Base-by-base conservation (phyloP, 2,888 invertebrate genomes). In the Nomada fabriciana region DNA sequence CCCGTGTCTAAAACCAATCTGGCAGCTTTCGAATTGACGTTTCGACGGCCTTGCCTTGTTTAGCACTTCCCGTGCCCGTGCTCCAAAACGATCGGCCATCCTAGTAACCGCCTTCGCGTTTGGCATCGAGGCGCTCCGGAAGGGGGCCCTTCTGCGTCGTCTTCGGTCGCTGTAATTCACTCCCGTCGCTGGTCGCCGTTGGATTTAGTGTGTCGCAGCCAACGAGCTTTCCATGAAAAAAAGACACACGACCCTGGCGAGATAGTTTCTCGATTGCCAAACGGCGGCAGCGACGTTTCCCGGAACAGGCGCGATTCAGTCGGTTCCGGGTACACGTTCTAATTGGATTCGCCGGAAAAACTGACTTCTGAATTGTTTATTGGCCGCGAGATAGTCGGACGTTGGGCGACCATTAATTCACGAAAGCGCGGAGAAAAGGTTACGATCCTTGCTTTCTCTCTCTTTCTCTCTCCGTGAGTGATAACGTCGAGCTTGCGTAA, bases 401-500 rank as follows among this genome's bases (percentile, higher is more conserved):
- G 50, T 59, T 70, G n/a, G 36, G 52, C 59, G 36, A 57, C 63
- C 75, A 72, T 82, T 72, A 52, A 80, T 80, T 80, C 70, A 52
- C 55, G 63, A 79, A 68, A 82, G 52, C 70, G 52, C 50, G 60
- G 50, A 64, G 63, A 79, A 73, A 82, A 76, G 65, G 76, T 76
- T 65, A 70, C 69, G 64, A 59, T 69, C 55, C 36, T 61, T 57
- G 36, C 52, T 80, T 29, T 68, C 57, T 81, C 70, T 61, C 60
- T 36, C 36, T 68, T 23, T 53, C 60, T 20, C n/a, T 71, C 70
- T 57, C 25, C 42, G 47, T 64, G 60, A 73, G 25, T 59, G 87
- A 88, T 86, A 87, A 87, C 77, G 70, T 70, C 57, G 53, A 7
- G 69, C 42, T 83, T 83, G 80, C 88, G 77, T 83, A 83, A 88